These are phyloP conservation scores for Polyergus mexicanus DNA, from an alignment of 1,140 invertebrate species.

Conservation along the genomic window DNA sequence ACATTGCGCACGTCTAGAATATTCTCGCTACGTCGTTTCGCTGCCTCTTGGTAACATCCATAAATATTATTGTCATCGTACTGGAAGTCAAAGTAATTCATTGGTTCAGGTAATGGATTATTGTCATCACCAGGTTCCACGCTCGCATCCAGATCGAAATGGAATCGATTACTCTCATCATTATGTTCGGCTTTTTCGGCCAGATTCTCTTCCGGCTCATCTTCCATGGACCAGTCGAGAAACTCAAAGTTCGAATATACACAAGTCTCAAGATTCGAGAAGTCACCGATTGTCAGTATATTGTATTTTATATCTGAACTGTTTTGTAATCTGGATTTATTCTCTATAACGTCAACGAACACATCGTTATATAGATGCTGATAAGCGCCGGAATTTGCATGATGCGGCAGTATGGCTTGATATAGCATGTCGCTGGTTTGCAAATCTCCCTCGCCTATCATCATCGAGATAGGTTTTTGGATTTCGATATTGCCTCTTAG, in stretches of 20 bases:
- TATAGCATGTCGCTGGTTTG: slow-evolving; percentile 82
- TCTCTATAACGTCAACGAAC: slow-evolving; percentile 65
- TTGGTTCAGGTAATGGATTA: slow-evolving; percentile 17
- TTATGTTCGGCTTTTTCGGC: background rate
- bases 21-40: slow-evolving; percentile 57
- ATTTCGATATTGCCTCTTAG: slow-evolving; percentile 83
- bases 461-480: slow-evolving; percentile 74
- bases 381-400: slow-evolving; percentile 75
- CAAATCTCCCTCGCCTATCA: slow-evolving; percentile 77
- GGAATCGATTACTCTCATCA: slow-evolving; percentile 66
- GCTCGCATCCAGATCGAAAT: slow-evolving; percentile 82
- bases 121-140: slow-evolving; percentile 70
- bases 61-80: slow-evolving; percentile 65
- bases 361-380: slow-evolving; percentile 75
- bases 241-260: slow-evolving; percentile 78
- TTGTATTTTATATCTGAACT: background rate
- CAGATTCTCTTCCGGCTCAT: slow-evolving; percentile 67
- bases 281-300: slow-evolving; percentile 52
- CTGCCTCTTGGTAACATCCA: slow-evolving; percentile 32
- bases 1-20: slow-evolving; percentile 80
- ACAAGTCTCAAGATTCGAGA: slow-evolving; percentile 68
- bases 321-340: background rate
- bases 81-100: slow-evolving; percentile 69
- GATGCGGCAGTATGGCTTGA: slow-evolving; percentile 78
- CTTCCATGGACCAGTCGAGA: slow-evolving; percentile 74